Evolutionary conservation across 2,888 invertebrate species (phyloP), one percentile per base, ranked within the genome.

Genomic region (Pandemis corylana): DNA sequence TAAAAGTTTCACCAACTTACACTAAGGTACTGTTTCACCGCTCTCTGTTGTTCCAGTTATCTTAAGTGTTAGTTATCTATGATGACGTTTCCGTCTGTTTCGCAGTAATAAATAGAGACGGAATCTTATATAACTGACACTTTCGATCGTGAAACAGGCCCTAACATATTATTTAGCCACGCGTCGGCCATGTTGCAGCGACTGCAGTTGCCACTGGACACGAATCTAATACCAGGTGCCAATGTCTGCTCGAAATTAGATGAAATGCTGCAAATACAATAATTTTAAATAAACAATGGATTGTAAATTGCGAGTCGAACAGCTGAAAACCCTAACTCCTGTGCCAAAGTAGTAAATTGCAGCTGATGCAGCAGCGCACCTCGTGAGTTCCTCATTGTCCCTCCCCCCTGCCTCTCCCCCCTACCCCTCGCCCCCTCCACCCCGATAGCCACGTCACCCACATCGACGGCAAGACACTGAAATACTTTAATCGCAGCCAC

Each of bases 281-380:
- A 20, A 9, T 59, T 59, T 12, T 28, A 10, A 12, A 59, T 28
- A 59, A 59, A 59, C 59, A 59, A 59, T 59, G 28, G 5, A 56
- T 41, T 61, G 49, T 71, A 71, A 71, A 71, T 71, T 56, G 59
- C 5, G 10, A 13, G 41, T 0, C 20, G 15, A 66, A 28, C 71
- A 66, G 71, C 65, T 66, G 71, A 28, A 53, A 59, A 28, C 59
- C 36, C 41, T 5, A 4, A 13, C 4, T n/a, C 28, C 46, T 10
- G 56, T 71, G 71, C 71, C 71, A 71, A 71, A 53, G 59, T 56
- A 59, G 49, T 71, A 71, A 71, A 66, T 65, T 71, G 66, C 66
- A 71, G 65, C 64, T 59, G n/a, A n/a, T n/a, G 59, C 59, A 59
- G 20, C 44, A 51, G 41, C 36, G 71, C 64, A 46, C 53, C 56